Evolutionary conservation across 2,797 vertebrate species (phyloP), one percentile per base, ranked within the genome.

Genomic region (Dicrostonyx torquatus): DNA sequence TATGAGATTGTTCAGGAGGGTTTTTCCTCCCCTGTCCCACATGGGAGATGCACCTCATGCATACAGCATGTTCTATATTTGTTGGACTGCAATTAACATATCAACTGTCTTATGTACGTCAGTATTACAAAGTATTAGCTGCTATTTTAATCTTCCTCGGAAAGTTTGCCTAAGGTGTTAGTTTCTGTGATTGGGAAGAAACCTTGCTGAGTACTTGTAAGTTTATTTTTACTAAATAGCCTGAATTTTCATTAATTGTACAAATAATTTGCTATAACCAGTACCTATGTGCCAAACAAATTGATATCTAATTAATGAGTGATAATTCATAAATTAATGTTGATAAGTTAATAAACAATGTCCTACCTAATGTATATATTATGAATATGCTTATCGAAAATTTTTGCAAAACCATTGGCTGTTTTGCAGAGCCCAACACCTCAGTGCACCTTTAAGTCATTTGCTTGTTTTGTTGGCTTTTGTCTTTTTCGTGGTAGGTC

Each of bases 401-500:
- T 60, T 79, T 72, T 76, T 66, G 13, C 20, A 68, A 78, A 73
- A 88, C 70, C 75, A n/a, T 0, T 22, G 58, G 29, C 0, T 89
- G 9, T 94, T 86, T 87, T 83, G 13, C 72, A 68, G 83, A 40
- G 0, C 62, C 13, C 29, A 89, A 43, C n/a, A 60, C 12, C 2
- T 60, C 53, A 91, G 76, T 17, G 53, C 4, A 3, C 43, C 94
- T 95, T 58, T 78, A 68, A 73, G n/a, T 40, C 58, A 20, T 26
- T 87, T 88, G 0, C 64, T 89, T 96, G 34, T 91, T 93, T 83
- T 50, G 64, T 40, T 90, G 96, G 72, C 97, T 77, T 87, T 43
- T 92, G n/a, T 50, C 1, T 45, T 55, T 90, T 88, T 72, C 72
- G 0, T 13, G 11, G 22, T 11, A 99, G 99, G 99, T 87, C 98